Percentiles rank a stretch among this genome's conserved stretches.
Conservation (phyloP, 1,140 invertebrate species). For the Drosophila dunni region DNA sequence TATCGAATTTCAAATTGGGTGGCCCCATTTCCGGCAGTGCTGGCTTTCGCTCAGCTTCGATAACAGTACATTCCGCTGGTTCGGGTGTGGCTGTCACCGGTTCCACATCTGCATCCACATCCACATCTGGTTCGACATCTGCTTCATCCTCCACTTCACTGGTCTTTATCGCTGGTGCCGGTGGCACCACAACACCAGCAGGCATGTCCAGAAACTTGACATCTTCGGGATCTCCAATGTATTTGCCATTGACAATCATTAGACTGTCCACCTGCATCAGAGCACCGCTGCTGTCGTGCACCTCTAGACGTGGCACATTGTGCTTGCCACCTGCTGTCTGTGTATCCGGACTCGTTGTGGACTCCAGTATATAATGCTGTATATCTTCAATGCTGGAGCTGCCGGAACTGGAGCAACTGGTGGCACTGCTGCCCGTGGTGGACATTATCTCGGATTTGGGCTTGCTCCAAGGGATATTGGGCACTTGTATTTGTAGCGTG, state of each 20-base stretch:
- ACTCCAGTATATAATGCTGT: conserved; percentile 83
- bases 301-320: conserved; percentile 87
- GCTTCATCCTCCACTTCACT: conserved; percentile 65
- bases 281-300: conserved; percentile 88
- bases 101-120: conserved; percentile 54
- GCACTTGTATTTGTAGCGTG: conserved; percentile 85
- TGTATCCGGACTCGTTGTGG: conserved; percentile 84
- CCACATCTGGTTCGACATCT: neutral
- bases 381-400: conserved; percentile 84
- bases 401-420: conserved; percentile 72
- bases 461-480: conserved; percentile 88
- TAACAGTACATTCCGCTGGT: conserved; percentile 74
- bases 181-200: conserved; percentile 66
- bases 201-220: conserved; percentile 80
- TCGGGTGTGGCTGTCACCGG: conserved; percentile 77
- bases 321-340: conserved; percentile 69
- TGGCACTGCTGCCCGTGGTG: conserved; percentile 66
- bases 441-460: conserved; percentile 70
- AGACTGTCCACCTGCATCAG: conserved; percentile 87
- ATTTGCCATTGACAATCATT: conserved; percentile 85
- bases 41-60: conserved; percentile 53
- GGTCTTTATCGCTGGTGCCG: conserved; percentile 55
- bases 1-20: conserved; percentile 77
- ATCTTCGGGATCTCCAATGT: conserved; percentile 84
- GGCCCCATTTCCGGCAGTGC: conserved; percentile 72